Evolutionary conservation across 1,140 invertebrate species (phyloP).

Genomic region (Drosophila pandora): DNA sequence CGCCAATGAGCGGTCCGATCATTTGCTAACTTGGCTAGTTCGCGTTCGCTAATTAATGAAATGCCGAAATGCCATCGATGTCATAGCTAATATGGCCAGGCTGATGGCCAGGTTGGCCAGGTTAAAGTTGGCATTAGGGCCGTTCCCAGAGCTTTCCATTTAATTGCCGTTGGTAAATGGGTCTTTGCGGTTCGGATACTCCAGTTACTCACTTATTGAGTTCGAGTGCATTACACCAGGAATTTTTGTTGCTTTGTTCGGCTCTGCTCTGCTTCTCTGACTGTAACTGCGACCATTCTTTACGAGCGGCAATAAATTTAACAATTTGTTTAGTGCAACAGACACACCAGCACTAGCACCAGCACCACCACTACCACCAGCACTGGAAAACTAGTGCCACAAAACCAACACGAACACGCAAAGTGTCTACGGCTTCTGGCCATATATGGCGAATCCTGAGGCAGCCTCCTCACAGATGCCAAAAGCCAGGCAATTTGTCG

Average conservation of each 20-base stretch:
- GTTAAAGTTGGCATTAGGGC: slow-evolving; percentile 18
- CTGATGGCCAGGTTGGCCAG: neutral
- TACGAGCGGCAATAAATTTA: slow-evolving; percentile 80
- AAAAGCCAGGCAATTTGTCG: slow-evolving; percentile 79
- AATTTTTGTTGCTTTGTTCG: slow-evolving; percentile 23
- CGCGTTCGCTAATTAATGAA: slow-evolving; percentile 76
- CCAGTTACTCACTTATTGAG: slow-evolving; percentile 15
- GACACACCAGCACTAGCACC: slow-evolving; percentile 30
- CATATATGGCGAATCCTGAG: slow-evolving; percentile 71
- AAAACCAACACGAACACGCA: slow-evolving; percentile 52
- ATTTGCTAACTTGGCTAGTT: slow-evolving; percentile 46
- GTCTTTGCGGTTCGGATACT: neutral
- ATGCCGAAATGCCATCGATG: slow-evolving; percentile 64
- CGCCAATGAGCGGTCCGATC: slow-evolving; percentile 65
- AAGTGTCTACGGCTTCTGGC: slow-evolving; percentile 69
- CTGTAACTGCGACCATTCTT: slow-evolving; percentile 74
- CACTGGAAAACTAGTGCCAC: slow-evolving; percentile 2
- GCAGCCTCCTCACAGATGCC: slow-evolving; percentile 56
- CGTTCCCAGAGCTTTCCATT: slow-evolving; percentile 28
- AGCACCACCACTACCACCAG: neutral
- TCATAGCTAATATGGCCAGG: slow-evolving; percentile 53
- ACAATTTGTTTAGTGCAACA: slow-evolving; percentile 76
- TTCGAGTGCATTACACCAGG: slow-evolving; percentile 45
- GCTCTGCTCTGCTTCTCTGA: slow-evolving; percentile 36
- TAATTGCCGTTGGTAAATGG: slow-evolving; percentile 11